These are phyloP conservation scores for Lineus longissimus DNA, from an alignment of 1,140 invertebrate species.

Conservation along the genomic window DNA sequence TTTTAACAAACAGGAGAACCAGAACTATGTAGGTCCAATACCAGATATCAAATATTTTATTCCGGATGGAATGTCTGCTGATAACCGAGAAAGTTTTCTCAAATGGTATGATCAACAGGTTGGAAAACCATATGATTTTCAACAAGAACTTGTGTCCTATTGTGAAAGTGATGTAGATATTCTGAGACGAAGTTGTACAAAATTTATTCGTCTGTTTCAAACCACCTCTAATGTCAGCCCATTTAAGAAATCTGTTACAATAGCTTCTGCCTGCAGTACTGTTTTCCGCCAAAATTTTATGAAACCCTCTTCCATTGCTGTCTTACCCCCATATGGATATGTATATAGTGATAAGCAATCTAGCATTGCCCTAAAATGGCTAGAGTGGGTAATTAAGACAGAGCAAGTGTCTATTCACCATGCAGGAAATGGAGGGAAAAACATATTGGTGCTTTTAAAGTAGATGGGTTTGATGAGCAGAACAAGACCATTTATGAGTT, in stretches of 20 bases:
- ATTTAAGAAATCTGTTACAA: too few relatives aligned
- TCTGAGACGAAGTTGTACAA: background rate
- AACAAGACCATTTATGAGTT: conserved; percentile 24
- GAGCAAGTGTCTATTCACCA: conserved; percentile 18
- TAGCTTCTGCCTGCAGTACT: too few relatives aligned
- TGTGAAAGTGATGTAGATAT: conserved; percentile 14
- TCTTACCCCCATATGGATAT: too few relatives aligned
- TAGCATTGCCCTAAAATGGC: too few relatives aligned
- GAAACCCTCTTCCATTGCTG: too few relatives aligned
- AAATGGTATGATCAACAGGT: conserved; percentile 11
- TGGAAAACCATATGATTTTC: conserved; percentile 13
- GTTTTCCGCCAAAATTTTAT: too few relatives aligned
- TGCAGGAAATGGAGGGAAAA: conserved; percentile 18
- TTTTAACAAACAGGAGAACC: conserved; percentile 16
- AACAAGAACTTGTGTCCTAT: conserved; percentile 6
- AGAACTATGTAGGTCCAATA: conserved; percentile 11
- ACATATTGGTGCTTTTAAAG: conserved; percentile 11
- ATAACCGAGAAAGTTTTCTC: conserved; percentile 12
- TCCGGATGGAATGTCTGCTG: conserved; percentile 7
- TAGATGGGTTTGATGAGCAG: conserved; percentile 11
- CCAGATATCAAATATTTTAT: conserved; percentile 12
- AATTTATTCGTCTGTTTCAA: too few relatives aligned
- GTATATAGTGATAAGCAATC: too few relatives aligned
- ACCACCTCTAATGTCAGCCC: too few relatives aligned
- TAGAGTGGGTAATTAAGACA: background rate